Base-by-base conservation (phyloP, 2,888 invertebrate species). In the Unio pictorum region DNA sequence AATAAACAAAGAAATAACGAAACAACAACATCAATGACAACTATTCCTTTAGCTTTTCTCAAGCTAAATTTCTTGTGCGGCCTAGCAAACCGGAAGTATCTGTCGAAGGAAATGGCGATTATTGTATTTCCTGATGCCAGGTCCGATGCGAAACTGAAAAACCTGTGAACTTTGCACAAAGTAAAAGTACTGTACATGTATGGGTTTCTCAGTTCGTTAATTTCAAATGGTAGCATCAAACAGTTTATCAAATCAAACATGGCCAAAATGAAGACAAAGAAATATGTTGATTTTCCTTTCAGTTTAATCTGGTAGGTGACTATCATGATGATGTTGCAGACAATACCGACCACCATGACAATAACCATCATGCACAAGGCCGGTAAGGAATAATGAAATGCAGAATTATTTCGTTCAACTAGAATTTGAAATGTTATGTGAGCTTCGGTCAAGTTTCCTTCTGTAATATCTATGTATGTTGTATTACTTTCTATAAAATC, bases 61-160 rank as follows among this genome's bases (percentile, higher is more conserved):
- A 74, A 64, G 57, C 72, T 73, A 15, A 77, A 68, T 18, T 75
- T 70, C 55, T 68, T 66, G 55, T 77, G 72, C 11, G 75, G 74
- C 3, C 67, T 68, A 8, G 73, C 71, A 34, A 77, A 75, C 62
- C 75, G 70, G 26, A 77, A 68, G 61, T 69, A 77, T 66, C 77
- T 65, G 63, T 77, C 77, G 66, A 75, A 77, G 17, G 77, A 77
- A 59, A 77, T 75, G 61, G 71, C 75, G 54, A 77, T 75, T 28
- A 77, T 77, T 45, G 73, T 72, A n/a, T 66, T 72, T 3, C 77
- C 77, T 58, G 77, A 73, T 58, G 77, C 71, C 45, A 77, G 45
- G 61, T 75, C 75, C 3, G 72, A 72, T 18, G 73, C 26, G 60
- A 72, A 71, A 4, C 56, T 59, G 18, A 75, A 60, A 54, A 73